Base-by-base conservation (phyloP, 1,140 invertebrate genomes). In the Popillia japonica region DNA sequence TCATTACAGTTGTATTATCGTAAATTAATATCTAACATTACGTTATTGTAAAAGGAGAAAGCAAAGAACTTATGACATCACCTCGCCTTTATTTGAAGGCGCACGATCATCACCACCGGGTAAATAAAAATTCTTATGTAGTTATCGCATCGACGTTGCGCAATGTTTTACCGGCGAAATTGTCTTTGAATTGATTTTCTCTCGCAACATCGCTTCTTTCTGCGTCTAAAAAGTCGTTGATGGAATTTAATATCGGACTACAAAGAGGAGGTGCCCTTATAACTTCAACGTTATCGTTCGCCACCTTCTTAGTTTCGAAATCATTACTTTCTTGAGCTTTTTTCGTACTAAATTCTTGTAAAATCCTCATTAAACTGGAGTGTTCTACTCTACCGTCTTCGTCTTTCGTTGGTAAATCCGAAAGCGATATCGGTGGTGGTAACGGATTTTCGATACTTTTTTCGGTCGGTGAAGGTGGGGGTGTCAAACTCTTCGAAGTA, bases 341-440 rank as follows among this genome's bases (percentile, higher is more conserved):
- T 77, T 80, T 83, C 22, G 82, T 81, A 41, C 83, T 84, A 61
- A 82, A 84, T 40, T 84, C 80, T 59, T 85, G 83, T 11, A 85
- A 77, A 59, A 85, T 84, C 77, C 76, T 82, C 81, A 85, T 83
- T 42, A 85, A 76, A 77, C 80, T 83, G 2, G 84, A 85, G 77
- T 85, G 84, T 74, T 85, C 84, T 11, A 81, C 78, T 17, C 80
- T 75, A 40, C 77, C 80, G 8, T 79, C 75, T 78, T 81, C 75
- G 22, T 76, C 75, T 76, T 76, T 44, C n/a, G 75, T 76, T 4
- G 75, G 44, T 9, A 76, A 55, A 14, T 76, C 34, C 11, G 6
- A 48, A 7, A 76, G 22, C 6, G 72, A 75, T 14, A 75, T 27
- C 48, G 55, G 78, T 7, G 22, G 14, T n/a, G 22, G 14, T n/a